These are phyloP conservation scores for Odobenus rosmarus DNA, from an alignment of 2,113 vertebrate species.

Conservation along the genomic window DNA sequence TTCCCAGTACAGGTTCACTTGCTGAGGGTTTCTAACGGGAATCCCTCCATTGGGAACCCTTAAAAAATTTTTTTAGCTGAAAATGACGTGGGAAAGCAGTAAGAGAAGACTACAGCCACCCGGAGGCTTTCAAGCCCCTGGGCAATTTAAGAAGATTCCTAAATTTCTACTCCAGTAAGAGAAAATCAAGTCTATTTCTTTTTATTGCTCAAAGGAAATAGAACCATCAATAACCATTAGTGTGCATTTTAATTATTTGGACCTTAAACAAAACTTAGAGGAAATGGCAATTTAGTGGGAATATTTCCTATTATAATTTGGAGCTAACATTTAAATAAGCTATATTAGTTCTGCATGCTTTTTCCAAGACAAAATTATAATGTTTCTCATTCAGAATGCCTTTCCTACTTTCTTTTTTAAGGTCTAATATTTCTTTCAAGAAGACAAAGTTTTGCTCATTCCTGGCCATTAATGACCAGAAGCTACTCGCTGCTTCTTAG, in stretches of 20 bases:
- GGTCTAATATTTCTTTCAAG: slow-evolving; percentile 54
- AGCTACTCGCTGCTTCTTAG: background rate
- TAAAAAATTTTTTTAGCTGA: slow-evolving; percentile 74
- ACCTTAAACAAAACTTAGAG: slow-evolving; percentile 82
- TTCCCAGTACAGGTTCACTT: slow-evolving; percentile 73
- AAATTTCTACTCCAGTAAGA: slow-evolving; percentile 62
- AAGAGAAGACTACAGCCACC: slow-evolving; percentile 60
- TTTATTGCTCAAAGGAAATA: slow-evolving; percentile 70
- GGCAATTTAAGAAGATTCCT: slow-evolving; percentile 55
- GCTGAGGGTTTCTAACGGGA: slow-evolving; percentile 68
- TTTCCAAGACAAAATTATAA: slow-evolving; percentile 25
- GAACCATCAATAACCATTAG: slow-evolving; percentile 78
- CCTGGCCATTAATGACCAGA: background rate
- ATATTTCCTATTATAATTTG: slow-evolving; percentile 79
- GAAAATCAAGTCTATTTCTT: slow-evolving; percentile 79
- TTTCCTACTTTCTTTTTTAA: slow-evolving; percentile 13
- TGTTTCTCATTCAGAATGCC: background rate
- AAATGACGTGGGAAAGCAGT: slow-evolving; percentile 68
- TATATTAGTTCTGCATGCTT: slow-evolving; percentile 61
- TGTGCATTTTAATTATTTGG: slow-evolving; percentile 81
- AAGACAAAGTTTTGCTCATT: slow-evolving; percentile 39
- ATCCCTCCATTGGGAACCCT: slow-evolving; percentile 70
- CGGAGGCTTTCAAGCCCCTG: slow-evolving; percentile 48
- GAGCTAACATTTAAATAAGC: slow-evolving; percentile 75
- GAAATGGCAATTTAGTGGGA: slow-evolving; percentile 79